Base-by-base conservation (phyloP, 2,113 vertebrate genomes). In the Chitala chitala region DNA sequence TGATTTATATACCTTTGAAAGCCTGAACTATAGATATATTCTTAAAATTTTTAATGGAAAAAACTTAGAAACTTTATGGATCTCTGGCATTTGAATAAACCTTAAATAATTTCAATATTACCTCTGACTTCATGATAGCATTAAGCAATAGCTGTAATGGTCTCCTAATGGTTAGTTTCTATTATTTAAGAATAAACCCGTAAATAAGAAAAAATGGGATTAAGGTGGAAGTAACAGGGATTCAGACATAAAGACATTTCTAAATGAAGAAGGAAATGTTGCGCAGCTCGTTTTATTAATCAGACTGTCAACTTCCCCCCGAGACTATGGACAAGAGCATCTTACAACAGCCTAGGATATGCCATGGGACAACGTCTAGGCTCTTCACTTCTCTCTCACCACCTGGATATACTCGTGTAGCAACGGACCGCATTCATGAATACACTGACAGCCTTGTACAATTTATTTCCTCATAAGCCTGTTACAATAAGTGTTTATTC, bases 381-480 rank as follows among this genome's bases (percentile, higher is more conserved):
- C 85, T 91, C 86, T 78, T 89, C 92, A 86, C 91, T 94, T 92
- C 92, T 93, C 91, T 87, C 89, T 88, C 93, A 92, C 92, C 92
- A 94, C 94, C 93, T 96, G 95, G 95, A 98, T 96, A 93, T 96
- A 95, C 93, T 95, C 94, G 93, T 96, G 94, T 95, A 93, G 93
- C 92, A 92, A 89, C 94, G 95, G 96, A 93, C 94, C 89, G 94
- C 93, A 95, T 98, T 95, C 94, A 95, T 96, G 94, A 96, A 90
- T n/a, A 93, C 90, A 93, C 91, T 98, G 96, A 96, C 96, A 98
- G 92, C 92, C 94, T 91, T 92, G 92, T 92, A 92, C 92, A 96
- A 94, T 98, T 98, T 97, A 99, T 98, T 98, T 98, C 96, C 95
- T 96, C 96, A 97, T 98, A 98, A 98, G 97, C 94, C 96, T 96